Evolutionary conservation across 1,140 invertebrate species (phyloP), one percentile per base, ranked within the genome.

Genomic region (Diprion similis): DNA sequence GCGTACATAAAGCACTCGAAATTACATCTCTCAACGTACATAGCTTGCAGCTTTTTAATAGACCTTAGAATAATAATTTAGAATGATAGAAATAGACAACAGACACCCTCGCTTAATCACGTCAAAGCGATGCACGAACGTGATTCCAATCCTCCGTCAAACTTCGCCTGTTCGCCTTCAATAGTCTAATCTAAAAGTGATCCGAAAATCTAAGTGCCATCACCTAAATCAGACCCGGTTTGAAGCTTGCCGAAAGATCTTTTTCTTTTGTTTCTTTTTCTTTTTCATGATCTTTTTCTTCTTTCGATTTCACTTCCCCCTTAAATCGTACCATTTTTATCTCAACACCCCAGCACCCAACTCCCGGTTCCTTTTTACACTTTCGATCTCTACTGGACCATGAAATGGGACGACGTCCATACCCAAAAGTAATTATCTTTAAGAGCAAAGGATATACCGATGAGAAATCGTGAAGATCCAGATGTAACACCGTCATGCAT

Each of bases 271-370:
- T 6, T 37, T 68, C 65, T 73, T 46, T 47, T 51, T 68, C 65
- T 68, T 51, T 68, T 67, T 72, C n/a, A n/a, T n/a, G n/a, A n/a
- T n/a, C 37, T 68, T 47, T 45, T 66, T 72, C 59, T 37, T 67
- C 59, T 74, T 48, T 75, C 46, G 15, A 17, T 65, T 66, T 69
- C 47, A 48, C 64, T 46, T 71, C 70, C 71, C 18, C 24, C 7
- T 51, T 65, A 48, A 37, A 59, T 48, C 8, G 68, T 24, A 15
- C 64, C 66, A 51, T 70, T 10, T 70, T 45, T 51, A 45, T 17
- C 47, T 17, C 4, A 45, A 19, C 19, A 15, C 10, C 9, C 67
- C 17, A 66, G n/a, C 2, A 6, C 24, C 24, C 24, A 37, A 37
- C 24, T 37, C 24, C 24, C 24, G 6, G 1, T 37, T 6, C 24